Evolutionary conservation across 2,113 vertebrate genomes (phyloP).

Genomic region (Pyrgilauda ruficollis): DNA sequence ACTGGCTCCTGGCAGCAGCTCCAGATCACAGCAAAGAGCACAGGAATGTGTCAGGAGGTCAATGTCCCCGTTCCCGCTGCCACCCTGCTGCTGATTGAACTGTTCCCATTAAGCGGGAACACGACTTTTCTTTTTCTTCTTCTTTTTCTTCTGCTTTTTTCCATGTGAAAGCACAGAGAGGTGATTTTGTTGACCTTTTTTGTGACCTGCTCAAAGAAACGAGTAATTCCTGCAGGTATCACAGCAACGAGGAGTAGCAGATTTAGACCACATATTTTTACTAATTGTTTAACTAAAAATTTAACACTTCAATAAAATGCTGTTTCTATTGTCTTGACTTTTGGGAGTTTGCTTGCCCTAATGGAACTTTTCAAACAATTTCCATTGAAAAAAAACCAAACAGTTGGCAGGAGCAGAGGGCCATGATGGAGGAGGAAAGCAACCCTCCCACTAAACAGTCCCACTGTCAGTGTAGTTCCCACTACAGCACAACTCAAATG

Average conservation of each 20-base stretch:
- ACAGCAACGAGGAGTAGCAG: not conserved
- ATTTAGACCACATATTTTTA: not conserved
- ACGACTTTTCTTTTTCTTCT: not conserved
- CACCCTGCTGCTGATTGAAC: not conserved
- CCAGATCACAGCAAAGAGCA: not conserved
- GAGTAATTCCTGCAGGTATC: not conserved
- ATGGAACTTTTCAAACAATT: not conserved
- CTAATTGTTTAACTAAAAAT: not conserved
- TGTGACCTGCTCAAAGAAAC: not conserved
- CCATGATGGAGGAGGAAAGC: not conserved
- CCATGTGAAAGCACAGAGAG: not conserved
- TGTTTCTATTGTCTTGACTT: not conserved
- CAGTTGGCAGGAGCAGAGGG: not conserved
- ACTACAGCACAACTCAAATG: rapidly evolving
- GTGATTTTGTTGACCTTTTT: not conserved
- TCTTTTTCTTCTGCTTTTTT: not conserved
- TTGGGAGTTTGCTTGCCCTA: not conserved
- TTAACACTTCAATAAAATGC: not conserved
- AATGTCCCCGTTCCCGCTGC: rapidly evolving
- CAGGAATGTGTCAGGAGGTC: not conserved
- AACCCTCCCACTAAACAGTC: not conserved
- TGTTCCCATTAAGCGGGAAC: not conserved
- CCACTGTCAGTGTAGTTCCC: not conserved
- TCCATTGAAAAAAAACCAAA: not conserved
- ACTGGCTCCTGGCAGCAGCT: not conserved